These are phyloP conservation scores for Hypercompe scribonia DNA, from an alignment of 2,888 invertebrate genomes.

Conservation along the genomic window DNA sequence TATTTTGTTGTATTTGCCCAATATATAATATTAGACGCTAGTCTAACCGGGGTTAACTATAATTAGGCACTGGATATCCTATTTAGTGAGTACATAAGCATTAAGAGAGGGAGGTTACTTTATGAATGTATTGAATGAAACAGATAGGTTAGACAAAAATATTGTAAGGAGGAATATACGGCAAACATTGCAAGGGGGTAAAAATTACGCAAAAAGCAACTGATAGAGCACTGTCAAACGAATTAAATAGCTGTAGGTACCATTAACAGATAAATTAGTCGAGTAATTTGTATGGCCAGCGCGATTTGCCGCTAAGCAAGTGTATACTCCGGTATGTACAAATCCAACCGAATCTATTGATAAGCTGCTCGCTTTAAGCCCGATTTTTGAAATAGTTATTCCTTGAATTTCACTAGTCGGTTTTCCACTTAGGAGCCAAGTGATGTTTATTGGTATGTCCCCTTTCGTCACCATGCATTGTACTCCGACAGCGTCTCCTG, in stretches of 20 bases:
- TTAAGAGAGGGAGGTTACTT: neutral
- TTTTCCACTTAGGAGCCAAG: slow-evolving; percentile 90
- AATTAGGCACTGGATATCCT: neutral
- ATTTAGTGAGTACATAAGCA: neutral
- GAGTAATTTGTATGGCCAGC: slow-evolving; percentile 25
- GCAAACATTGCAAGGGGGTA: slow-evolving; percentile 65
- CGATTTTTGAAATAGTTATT: slow-evolving; percentile 86
- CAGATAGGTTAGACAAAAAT: neutral
- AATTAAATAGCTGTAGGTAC: slow-evolving; percentile 12
- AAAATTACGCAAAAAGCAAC: slow-evolving; percentile 23
- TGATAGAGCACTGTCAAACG: neutral
- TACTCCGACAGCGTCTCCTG: slow-evolving; percentile 91
- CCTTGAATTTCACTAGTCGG: slow-evolving; percentile 84
- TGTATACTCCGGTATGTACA: slow-evolving; percentile 90
- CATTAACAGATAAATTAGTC: slow-evolving; percentile 80
- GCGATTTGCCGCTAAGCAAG: slow-evolving; percentile 22
- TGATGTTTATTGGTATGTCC: slow-evolving; percentile 91
- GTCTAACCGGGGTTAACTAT: neutral
- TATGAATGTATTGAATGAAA: neutral
- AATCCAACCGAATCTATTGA: slow-evolving; percentile 91
- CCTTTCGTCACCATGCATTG: slow-evolving; percentile 92
- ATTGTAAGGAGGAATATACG: neutral
- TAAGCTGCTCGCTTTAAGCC: slow-evolving; percentile 88
- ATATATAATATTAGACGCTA: neutral
- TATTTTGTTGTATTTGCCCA: neutral